These are phyloP conservation scores for Desoria tigrina DNA, from an alignment of 2,888 invertebrate species.

Conservation along the genomic window DNA sequence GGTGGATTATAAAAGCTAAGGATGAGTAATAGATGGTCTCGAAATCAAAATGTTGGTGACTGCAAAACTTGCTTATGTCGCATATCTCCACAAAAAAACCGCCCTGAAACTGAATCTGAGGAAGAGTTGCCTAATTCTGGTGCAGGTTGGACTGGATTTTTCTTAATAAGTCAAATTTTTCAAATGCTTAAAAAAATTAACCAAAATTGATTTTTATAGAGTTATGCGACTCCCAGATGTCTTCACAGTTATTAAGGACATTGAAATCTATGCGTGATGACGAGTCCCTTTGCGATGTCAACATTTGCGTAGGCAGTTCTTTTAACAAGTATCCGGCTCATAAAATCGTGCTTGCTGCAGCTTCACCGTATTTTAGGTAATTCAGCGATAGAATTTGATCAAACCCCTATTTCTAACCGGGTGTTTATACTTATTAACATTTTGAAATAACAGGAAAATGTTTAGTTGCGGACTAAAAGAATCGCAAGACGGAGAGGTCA, in stretches of 20 bases:
- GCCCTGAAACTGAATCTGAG: conserved; percentile 45
- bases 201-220: conserved; percentile 30
- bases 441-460: conserved; percentile 52
- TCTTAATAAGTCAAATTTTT: not conserved
- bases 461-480: conserved; percentile 54
- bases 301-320: conserved; percentile 47
- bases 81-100: conserved; percentile 51
- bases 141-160: conserved; percentile 32
- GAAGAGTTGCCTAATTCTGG: conserved; percentile 41
- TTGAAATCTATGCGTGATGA: conserved; percentile 52
- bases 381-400: not conserved
- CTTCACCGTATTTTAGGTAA: conserved; percentile 59
- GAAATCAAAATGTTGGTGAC: conserved; percentile 50
- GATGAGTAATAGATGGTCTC: conserved; percentile 52
- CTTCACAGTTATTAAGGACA: conserved; percentile 48
- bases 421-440: not conserved
- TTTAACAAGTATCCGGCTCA: conserved; percentile 55
- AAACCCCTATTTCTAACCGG: not conserved
- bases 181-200: not conserved
- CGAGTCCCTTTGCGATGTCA: conserved; percentile 53
- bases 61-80: conserved; percentile 53
- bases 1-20: too few species aligned
- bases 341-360: conserved; percentile 58
- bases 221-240: conserved; percentile 53
- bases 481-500: conserved; percentile 53